Evolutionary conservation across 2,113 vertebrate species (phyloP).

Genomic region (Phaetusa simplex): DNA sequence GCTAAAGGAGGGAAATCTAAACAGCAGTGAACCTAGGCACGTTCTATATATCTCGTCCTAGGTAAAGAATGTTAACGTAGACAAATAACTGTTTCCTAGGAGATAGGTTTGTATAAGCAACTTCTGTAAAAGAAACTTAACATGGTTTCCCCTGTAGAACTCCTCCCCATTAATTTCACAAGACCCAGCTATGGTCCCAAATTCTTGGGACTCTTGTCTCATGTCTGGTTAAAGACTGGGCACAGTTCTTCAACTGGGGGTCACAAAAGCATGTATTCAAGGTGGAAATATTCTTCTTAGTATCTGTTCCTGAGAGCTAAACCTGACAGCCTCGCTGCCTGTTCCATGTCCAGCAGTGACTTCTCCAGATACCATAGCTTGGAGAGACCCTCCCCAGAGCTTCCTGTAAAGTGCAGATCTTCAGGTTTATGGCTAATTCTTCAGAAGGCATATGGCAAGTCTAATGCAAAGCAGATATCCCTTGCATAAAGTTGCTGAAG

Average conservation of each 20-base stretch:
- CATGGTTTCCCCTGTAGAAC: neutral
- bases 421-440: neutral
- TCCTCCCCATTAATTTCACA: neutral
- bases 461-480: slow-evolving; percentile 15
- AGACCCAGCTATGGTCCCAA: neutral
- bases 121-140: neutral
- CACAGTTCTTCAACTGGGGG: neutral
- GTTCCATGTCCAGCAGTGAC: neutral
- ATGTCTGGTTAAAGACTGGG: neutral
- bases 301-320: neutral
- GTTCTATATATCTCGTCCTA: neutral
- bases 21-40: neutral
- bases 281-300: neutral
- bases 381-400: neutral
- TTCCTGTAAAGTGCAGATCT: neutral
- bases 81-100: slow-evolving; percentile 23
- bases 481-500: neutral
- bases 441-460: neutral
- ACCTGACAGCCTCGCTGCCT: neutral
- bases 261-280: neutral
- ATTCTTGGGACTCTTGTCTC: neutral
- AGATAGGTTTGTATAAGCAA: neutral
- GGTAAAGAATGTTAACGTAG: neutral
- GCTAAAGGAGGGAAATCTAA: slow-evolving; percentile 16
- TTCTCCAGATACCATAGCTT: neutral